Evolutionary conservation across 2,888 invertebrate genomes (phyloP).

Genomic region (Caenorhabditis afra): DNA sequence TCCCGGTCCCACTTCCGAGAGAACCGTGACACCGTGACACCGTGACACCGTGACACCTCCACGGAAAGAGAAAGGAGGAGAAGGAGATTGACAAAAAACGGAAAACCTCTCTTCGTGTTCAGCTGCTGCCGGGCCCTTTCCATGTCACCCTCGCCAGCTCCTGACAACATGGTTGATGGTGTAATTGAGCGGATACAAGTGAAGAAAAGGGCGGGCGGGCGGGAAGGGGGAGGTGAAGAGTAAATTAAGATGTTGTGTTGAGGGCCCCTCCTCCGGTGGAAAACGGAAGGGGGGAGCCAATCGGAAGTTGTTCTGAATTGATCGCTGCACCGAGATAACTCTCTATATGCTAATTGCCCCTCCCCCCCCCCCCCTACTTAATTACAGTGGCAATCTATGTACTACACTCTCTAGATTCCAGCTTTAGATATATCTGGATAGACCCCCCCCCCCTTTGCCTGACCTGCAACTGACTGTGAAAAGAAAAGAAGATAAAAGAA

Average conservation of each 20-base stretch:
- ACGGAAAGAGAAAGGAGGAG: too few relatives aligned
- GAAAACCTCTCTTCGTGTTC: conserved; percentile 38
- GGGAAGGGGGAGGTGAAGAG: conserved; percentile 37
- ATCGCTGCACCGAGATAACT: conserved; percentile 41
- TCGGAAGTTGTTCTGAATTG: conserved; percentile 58
- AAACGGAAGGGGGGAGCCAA: conserved; percentile 8
- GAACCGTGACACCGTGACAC: too few relatives aligned
- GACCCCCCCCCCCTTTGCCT: too few relatives aligned
- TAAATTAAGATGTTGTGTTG: conserved; percentile 56
- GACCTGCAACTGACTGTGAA: too few relatives aligned
- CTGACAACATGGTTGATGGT: conserved; percentile 22
- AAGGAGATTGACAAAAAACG: conserved; percentile 44
- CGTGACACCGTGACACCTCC: too few relatives aligned
- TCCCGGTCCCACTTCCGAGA: too few relatives aligned
- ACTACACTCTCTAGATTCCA: too few relatives aligned
- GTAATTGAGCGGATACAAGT: conserved; percentile 54
- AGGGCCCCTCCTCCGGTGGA: conserved; percentile 15
- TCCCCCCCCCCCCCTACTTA: too few relatives aligned
- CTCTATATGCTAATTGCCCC: conserved; percentile 17
- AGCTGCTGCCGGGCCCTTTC: conserved; percentile 1
- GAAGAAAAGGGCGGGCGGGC: conserved; percentile 8
- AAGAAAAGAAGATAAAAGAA: too few relatives aligned
- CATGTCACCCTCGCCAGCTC: conserved; percentile 16
- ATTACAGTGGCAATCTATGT: too few relatives aligned
- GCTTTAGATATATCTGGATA: too few relatives aligned